Conservation (phyloP, 2,113 vertebrate genomes). For the Sterrhoptilus dennistouni region DNA sequence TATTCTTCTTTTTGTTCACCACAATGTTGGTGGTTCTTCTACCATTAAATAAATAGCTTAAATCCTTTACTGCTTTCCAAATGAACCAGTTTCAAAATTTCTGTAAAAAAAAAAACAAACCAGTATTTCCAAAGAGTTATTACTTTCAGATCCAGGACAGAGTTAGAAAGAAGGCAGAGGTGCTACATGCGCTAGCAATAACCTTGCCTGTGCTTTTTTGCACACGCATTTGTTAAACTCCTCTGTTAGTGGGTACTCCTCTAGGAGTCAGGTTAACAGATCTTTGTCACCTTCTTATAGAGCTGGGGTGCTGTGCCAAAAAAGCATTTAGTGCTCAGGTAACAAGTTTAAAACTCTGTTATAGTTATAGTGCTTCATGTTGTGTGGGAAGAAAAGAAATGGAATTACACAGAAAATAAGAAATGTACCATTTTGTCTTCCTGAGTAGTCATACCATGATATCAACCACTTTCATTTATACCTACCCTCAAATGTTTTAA, state of each 20-base stretch:
- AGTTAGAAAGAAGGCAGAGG: neutral
- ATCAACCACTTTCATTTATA: neutral
- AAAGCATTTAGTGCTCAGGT: neutral
- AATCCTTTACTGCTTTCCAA: neutral
- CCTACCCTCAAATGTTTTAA: neutral
- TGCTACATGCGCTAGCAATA: neutral
- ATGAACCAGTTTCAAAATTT: neutral
- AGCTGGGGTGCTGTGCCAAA: neutral
- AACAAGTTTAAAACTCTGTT: neutral
- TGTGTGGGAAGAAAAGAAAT: neutral
- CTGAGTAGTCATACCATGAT: neutral
- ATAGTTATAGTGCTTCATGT: neutral
- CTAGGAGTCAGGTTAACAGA: neutral
- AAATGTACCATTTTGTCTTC: neutral
- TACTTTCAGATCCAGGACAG: neutral
- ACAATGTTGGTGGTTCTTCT: rapidly evolving
- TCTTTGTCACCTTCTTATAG: neutral
- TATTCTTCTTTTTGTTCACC: neutral
- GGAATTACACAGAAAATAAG: neutral
- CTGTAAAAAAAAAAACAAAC: neutral
- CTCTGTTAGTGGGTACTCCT: neutral
- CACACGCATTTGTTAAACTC: neutral
- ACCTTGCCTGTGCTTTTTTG: neutral
- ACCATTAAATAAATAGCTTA: neutral
- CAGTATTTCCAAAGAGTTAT: neutral